A percentile compares a stretch with the other conserved stretches of the same genome.
phyloP scores from a whole-genome alignment of 2,113 vertebrate genomes.

The Aviceda subcristata region DNA sequence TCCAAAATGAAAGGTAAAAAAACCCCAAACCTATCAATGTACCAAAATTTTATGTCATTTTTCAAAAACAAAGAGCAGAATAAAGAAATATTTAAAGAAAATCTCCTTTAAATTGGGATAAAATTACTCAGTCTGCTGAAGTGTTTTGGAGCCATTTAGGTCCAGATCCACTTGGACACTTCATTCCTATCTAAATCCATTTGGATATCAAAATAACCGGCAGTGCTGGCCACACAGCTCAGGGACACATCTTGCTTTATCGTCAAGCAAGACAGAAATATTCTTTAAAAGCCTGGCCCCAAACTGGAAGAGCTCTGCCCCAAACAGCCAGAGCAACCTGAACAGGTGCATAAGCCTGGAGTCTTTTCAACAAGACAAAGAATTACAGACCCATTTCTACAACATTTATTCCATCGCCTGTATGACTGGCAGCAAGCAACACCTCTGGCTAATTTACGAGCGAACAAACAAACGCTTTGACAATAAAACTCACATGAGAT shows the following conservation, averaged over 20 bases:
- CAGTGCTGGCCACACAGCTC: background rate
- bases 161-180: background rate
- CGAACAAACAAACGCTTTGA: background rate
- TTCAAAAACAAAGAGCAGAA: background rate
- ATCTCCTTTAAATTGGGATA: background rate
- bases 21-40: accelerated
- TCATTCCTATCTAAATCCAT: background rate
- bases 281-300: background rate
- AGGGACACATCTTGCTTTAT: background rate
- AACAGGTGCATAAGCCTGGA: background rate
- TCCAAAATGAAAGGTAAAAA: background rate
- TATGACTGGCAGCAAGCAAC: background rate
- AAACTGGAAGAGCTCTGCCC: background rate
- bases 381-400: background rate
- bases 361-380: background rate
- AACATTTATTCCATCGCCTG: background rate
- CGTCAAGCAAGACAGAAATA: background rate
- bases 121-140: background rate
- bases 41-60: background rate
- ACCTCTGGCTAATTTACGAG: background rate
- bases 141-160: background rate
- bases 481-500: background rate
- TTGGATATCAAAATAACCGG: background rate
- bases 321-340: background rate
- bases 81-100: background rate